These are phyloP conservation scores for Physella acuta DNA, from an alignment of 1,140 invertebrate genomes.

Conservation along the genomic window DNA sequence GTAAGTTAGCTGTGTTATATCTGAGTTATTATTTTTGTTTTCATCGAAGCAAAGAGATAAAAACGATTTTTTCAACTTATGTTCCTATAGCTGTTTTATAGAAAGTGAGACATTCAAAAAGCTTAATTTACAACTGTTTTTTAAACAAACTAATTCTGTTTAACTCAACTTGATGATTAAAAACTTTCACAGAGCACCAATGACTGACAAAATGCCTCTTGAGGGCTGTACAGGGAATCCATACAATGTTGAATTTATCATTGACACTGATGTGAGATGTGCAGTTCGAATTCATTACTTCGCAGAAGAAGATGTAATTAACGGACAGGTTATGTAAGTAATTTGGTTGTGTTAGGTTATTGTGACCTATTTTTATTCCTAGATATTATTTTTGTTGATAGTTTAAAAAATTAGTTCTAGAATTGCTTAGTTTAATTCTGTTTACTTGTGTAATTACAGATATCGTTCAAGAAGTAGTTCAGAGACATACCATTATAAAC, in stretches of 20 bases:
- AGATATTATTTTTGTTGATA: too few relatives aligned
- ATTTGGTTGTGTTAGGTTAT: conserved; percentile 12
- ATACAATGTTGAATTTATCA: conserved; percentile 96
- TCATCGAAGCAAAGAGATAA: not conserved
- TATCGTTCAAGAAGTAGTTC: conserved; percentile 84
- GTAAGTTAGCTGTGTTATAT: conserved; percentile 42
- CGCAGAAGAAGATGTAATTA: conserved; percentile 85
- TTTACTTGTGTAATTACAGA: conserved; percentile 62
- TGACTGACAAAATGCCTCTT: conserved; percentile 36
- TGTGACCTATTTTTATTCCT: too few relatives aligned
- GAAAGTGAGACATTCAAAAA: too few relatives aligned
- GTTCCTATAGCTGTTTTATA: too few relatives aligned
- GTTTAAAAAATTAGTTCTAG: not conserved
- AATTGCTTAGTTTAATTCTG: not conserved
- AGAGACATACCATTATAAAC: conserved; percentile 89
- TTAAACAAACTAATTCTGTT: too few relatives aligned
- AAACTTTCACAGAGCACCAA: conserved; percentile 26
- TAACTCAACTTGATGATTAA: too few relatives aligned
- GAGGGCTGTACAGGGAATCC: conserved; percentile 29
- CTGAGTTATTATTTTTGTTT: not conserved
- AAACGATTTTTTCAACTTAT: not conserved
- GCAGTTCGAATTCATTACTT: conserved; percentile 94
- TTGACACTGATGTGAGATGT: conserved; percentile 93
- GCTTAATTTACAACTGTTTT: too few relatives aligned
- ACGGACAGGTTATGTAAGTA: conserved; percentile 65